Base-by-base conservation (phyloP, 2,888 invertebrate genomes). In the Metalampra italica region DNA sequence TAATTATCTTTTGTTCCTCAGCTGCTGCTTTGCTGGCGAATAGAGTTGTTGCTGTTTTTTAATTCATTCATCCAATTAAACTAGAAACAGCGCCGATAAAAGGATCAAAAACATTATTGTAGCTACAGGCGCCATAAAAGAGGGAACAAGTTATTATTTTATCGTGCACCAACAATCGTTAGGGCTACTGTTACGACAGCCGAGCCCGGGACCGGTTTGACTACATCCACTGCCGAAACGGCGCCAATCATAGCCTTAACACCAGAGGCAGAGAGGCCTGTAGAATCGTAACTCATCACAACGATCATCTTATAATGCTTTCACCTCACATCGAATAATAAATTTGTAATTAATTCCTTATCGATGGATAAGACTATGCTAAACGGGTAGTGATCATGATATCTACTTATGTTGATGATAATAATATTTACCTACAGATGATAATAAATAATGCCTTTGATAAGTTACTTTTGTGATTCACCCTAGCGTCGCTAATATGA, bases 111-210 rank as follows among this genome's bases (percentile, higher is more conserved):
- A 47, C 48, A 36, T n/a, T 14, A 37, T 13, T 34, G 34, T 14
- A 37, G 49, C 52, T 49, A 44, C 45, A 49, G 50, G 53, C 49
- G 51, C 46, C 58, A 57, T 63, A 62, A 65, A 73, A 73, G 64
- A 73, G 68, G 68, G 69, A 71, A 73, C 75, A 69, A 73, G 75
- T 68, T 65, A 73, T 73, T 73, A 75, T 74, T 78, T 82, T 82
- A 84, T 80, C 76, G 74, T 74, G 72, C 68, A 61, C 70, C 75
- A 74, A 82, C 82, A 80, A 78, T 82, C 81, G 78, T 78, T 71
- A 73, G 74, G 68, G 83, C 86, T 86, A 85, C 88, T 82, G 87
- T 83, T 80, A 78, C 76, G 70, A 67, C 66, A 73, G 65, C 64
- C 34, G 34, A 11, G 62, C 57, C 63, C 60, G 55, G 54, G 77